Base-by-base conservation (phyloP, 1,140 invertebrate species). In the Phocides pigmalion region DNA sequence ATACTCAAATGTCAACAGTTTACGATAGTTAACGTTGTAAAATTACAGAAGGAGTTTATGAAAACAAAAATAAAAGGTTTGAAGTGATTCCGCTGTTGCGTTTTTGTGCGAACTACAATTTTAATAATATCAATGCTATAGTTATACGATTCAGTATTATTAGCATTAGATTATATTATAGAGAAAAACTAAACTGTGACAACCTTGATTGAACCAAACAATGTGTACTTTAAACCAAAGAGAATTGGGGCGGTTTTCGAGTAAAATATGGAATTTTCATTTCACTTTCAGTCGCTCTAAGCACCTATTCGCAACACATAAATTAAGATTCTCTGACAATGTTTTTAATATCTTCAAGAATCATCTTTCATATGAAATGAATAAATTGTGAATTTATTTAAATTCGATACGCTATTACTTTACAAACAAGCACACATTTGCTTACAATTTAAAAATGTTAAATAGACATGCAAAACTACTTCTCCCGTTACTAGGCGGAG, bases 171-270 rank as follows among this genome's bases (percentile, higher is more conserved):
- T n/a, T 8, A 35, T 35, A 35, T n/a, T 35, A n/a, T 35, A 11
- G n/a, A 12, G 9, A 12, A 35, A 12, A 1, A n/a, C 1, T 35
- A 1, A 25, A 28, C 4, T 28, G 25, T 56, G 12, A 9, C 51
- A 56, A 42, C 51, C 51, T 37, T 56, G 16, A 42, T 22, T 41
- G 1, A 37, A 35, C 37, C 25, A 42, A 19, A 56, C 37, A 56
- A 56, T 79, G 70, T 70, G 68, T 61, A 54, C 62, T 50, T 72
- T 79, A 73, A 75, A 73, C 69, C 66, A 63, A 67, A 64, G 66
- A 15, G 56, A 44, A 66, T 56, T 56, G 11, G 35, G 51, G 14
- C 39, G 19, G 3, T 47, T 22, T 25, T 25, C n/a, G n/a, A 14
- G 20, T 47, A 47, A 47, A 47, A 47, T 47, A 47, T 25, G 44